Evolutionary conservation across 1,140 invertebrate genomes (phyloP), one percentile per base, ranked within the genome.

Genomic region (Thalassaphorura encarpata): DNA sequence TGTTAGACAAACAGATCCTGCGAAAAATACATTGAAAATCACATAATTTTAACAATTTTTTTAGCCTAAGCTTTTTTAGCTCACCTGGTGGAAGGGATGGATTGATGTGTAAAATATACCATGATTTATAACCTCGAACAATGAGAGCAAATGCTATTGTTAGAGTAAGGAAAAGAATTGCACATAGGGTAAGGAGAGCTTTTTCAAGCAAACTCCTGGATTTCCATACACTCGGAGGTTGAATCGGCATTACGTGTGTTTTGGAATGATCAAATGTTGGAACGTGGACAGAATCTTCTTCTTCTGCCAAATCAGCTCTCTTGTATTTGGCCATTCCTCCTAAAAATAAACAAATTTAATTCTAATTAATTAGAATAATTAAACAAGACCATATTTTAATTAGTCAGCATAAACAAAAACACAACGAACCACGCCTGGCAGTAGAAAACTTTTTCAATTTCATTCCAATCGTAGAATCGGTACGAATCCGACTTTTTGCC

Each of bases 271-370:
- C n/a, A 11, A 4, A 19, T 4, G 6, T 18, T 8, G 13, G 13
- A 21, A 62, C 26, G 31, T 64, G 58, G 15, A 65, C 60, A 24
- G 60, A 65, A 41, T 65, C 63, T 40, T 65, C 63, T 41, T 65
- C 63, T 54, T 65, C 59, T n/a, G 54, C 52, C 46, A 65, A 27
- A n/a, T 65, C 63, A 29, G 63, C 63, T 49, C 63, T 53, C 49
- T 62, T 61, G 46, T 65, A 65, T 41, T 62, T 65, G 42, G 63
- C 63, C 63, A 65, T 65, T 24, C 54, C 52, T 51, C 39, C 52
- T 49, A n/a, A n/a, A n/a, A n/a, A n/a, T n/a, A n/a, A n/a, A n/a
- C n/a, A n/a, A n/a, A n/a, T n/a, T n/a, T n/a, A n/a, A n/a, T n/a
- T n/a, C n/a, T n/a, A n/a, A n/a, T n/a, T n/a, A 36, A 11, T 11